Percentiles rank a stretch among this genome's conserved stretches.
Evolutionary conservation across 2,113 vertebrate species (phyloP).

Genomic region (Rattus norvegicus): GRCr8 NC_086038.1:34695001-34695500

Average conservation of each 20-base stretch:
- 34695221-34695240: background rate
- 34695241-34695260: conserved; percentile 46
- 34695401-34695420: conserved; percentile 30
- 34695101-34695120: background rate
- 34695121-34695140: background rate
- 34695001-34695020: background rate
- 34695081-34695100: no score
- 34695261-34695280: background rate
- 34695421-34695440: conserved; percentile 27
- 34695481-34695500: background rate
- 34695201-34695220: background rate
- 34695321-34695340: background rate
- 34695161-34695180: conserved; percentile 53
- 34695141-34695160: background rate
- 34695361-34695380: conserved; percentile 28
- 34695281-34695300: conserved; percentile 5
- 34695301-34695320: conserved; percentile 42
- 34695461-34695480: conserved; percentile 44
- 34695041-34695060: conserved; percentile 17
- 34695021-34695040: conserved; percentile 14
- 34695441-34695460: conserved; percentile 34
- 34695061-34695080: no score
- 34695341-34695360: background rate
- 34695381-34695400: background rate
- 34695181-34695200: background rate